These are phyloP conservation scores for Pogonognathellus flavescens DNA, from an alignment of 1,140 invertebrate genomes.

Conservation along the genomic window DNA sequence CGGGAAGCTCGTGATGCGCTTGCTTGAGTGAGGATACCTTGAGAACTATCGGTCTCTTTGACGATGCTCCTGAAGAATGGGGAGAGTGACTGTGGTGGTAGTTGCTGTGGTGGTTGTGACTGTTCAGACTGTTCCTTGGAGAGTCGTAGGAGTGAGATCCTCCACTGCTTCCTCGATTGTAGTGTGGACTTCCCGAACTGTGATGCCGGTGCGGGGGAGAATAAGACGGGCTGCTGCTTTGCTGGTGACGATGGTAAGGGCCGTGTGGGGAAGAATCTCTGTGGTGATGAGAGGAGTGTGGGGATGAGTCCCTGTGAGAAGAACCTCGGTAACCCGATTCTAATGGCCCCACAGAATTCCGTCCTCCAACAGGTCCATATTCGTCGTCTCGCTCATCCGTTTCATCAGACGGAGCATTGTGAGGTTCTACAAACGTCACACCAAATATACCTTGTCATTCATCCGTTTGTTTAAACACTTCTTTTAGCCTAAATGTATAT, in stretches of 20 bases:
- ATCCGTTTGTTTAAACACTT: too few species aligned
- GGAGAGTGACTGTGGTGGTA: constrained; percentile 17
- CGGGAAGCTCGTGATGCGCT: constrained; percentile 56
- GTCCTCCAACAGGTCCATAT: background rate
- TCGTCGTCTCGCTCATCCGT: background rate
- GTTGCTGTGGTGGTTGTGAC: background rate
- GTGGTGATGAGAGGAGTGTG: too few species aligned
- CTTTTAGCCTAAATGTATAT: too few species aligned
- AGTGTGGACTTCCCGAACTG: background rate
- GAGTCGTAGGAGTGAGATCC: background rate
- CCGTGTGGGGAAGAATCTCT: too few species aligned
- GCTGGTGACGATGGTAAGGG: background rate
- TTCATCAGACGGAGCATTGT: background rate
- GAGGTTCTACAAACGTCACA: too few species aligned
- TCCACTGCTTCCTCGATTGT: background rate
- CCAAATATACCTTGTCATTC: too few species aligned
- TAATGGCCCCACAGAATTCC: background rate
- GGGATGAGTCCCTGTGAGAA: too few species aligned
- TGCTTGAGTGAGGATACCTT: constrained; percentile 61
- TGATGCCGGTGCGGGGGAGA: background rate
- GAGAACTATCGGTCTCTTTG: constrained; percentile 61
- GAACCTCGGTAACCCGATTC: background rate
- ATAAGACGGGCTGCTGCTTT: background rate
- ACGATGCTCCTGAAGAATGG: background rate
- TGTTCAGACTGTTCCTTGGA: background rate